Conservation (phyloP, 1,140 invertebrate species). For the Zaprionus nigranus region DNA sequence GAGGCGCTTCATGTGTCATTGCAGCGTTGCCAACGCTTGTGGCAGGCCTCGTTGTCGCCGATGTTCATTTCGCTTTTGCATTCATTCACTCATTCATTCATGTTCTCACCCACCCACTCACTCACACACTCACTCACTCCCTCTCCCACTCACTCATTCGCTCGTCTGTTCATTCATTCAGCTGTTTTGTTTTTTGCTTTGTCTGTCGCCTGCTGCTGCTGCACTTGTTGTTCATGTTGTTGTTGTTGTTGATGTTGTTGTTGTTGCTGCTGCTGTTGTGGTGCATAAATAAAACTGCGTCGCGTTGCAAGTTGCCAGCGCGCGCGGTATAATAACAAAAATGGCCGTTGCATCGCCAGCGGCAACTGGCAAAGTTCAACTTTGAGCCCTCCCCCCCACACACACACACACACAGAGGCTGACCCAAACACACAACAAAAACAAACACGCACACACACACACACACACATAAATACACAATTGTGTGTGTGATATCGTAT, state of each 20-base stretch:
- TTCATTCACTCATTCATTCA: conserved; percentile 29
- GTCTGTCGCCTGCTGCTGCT: conserved; percentile 11
- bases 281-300: conserved; percentile 68
- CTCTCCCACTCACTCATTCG: conserved; percentile 12
- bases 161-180: conserved; percentile 11
- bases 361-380: conserved; percentile 10
- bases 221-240: conserved; percentile 5
- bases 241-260: background rate
- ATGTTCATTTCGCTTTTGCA: conserved; percentile 44
- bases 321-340: conserved; percentile 42
- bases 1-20: conserved; percentile 42
- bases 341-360: conserved; percentile 19
- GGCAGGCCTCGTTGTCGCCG: conserved; percentile 37
- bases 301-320: conserved; percentile 35
- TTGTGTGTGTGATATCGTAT: conserved; percentile 2
- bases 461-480: background rate
- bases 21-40: conserved; percentile 54
- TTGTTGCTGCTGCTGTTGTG: conserved; percentile 26
- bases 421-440: conserved; percentile 3
- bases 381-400: background rate
- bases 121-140: conserved; percentile 15
- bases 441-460: background rate
- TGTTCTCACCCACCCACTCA: conserved; percentile 6
- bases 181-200: conserved; percentile 33
- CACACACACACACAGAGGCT: background rate